phyloP scores from a whole-genome alignment of 2,797 vertebrate genomes.

The Arrhamphus sclerolepis region DNA sequence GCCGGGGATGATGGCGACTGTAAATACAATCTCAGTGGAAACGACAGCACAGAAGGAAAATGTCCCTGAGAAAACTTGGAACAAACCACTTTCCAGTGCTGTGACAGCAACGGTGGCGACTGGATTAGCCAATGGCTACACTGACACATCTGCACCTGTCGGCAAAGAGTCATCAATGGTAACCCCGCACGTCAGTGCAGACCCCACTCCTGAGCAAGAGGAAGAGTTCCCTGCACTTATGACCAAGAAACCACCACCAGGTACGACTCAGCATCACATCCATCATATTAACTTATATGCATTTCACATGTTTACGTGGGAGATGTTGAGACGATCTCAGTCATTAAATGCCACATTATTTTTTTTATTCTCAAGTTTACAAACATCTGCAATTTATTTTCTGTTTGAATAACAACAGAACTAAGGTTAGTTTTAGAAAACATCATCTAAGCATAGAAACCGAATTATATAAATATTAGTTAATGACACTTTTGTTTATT shows the following conservation, averaged over 20 bases:
- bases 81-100: slow-evolving; percentile 40
- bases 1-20: slow-evolving; percentile 8
- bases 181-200: slow-evolving; percentile 48
- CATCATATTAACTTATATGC: not conserved
- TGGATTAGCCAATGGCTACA: slow-evolving; percentile 81
- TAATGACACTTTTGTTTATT: too few species aligned
- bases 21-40: slow-evolving; percentile 49
- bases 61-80: slow-evolving; percentile 68
- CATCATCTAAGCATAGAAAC: too few species aligned
- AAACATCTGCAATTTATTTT: too few species aligned
- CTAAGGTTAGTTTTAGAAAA: too few species aligned
- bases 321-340: too few species aligned
- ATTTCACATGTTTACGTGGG: not conserved
- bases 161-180: slow-evolving; percentile 33
- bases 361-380: too few species aligned
- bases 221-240: slow-evolving; percentile 94
- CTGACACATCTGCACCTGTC: slow-evolving; percentile 69
- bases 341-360: too few species aligned
- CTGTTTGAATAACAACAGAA: too few species aligned
- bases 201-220: slow-evolving; percentile 85
- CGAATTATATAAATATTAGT: too few species aligned
- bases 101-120: slow-evolving; percentile 16
- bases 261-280: slow-evolving; percentile 63
- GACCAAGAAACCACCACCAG: slow-evolving; percentile 92
- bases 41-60: slow-evolving; percentile 82